Conservation (phyloP, 1,140 invertebrate genomes). For the Palaemon carinicauda region DNA sequence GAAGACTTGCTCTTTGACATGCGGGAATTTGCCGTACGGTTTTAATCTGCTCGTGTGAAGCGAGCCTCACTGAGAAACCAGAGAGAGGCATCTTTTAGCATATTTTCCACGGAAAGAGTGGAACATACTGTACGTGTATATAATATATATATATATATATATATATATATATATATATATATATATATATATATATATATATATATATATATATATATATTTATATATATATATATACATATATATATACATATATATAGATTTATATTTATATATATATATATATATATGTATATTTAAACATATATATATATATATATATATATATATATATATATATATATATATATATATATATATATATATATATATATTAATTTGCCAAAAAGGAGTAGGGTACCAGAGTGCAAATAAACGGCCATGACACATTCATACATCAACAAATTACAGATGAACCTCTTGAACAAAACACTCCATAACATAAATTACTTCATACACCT, state of each 20-base stretch:
- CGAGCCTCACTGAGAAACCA: no score
- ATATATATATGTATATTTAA: not conserved
- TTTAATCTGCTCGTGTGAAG: no score
- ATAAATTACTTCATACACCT: no score
- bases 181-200: slow-evolving; percentile 7
- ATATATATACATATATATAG: not conserved
- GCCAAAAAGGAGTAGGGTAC: not conserved
- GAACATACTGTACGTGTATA: no score
- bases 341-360: not conserved
- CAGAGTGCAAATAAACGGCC: no score
- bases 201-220: slow-evolving; percentile 12
- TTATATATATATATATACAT: not conserved
- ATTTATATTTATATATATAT: not conserved
- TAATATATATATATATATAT: no score
- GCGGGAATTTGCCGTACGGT: no score
- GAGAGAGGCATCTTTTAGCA: no score
- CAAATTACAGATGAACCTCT: not conserved
- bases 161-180: slow-evolving; percentile 4
- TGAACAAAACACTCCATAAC: no score
- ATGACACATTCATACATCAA: not conserved
- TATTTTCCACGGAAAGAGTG: no score
- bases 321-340: not conserved
- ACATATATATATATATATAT: no score
- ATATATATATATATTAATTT: not conserved
- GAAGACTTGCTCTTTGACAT: no score